These are phyloP conservation scores for Dicyrtoma fusca DNA, from an alignment of 2,888 invertebrate species.

Conservation along the genomic window DNA sequence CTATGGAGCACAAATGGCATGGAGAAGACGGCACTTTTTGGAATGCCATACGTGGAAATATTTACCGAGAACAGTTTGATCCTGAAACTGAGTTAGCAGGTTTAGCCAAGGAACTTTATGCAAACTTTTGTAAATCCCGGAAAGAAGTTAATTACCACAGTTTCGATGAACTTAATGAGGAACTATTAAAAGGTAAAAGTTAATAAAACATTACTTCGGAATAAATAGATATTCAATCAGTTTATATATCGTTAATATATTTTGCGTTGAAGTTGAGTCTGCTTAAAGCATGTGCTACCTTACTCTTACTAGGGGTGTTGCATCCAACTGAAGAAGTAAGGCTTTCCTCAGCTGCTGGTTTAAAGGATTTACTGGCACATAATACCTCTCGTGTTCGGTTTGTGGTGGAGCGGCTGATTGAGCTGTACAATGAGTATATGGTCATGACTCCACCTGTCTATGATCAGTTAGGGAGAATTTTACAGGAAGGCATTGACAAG, in stretches of 20 bases:
- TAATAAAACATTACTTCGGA: not conserved
- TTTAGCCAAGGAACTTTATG: slow-evolving; percentile 41
- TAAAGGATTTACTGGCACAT: slow-evolving; percentile 70
- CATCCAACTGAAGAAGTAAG: slow-evolving; percentile 83
- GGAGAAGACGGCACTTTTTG: slow-evolving; percentile 10
- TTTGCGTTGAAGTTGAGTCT: too few relatives aligned
- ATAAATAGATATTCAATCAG: too few relatives aligned
- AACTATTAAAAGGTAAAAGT: slow-evolving; percentile 30
- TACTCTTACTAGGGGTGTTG: slow-evolving; percentile 62
- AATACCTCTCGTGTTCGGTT: slow-evolving; percentile 63
- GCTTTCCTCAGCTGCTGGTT: slow-evolving; percentile 77
- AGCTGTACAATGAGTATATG: slow-evolving; percentile 75
- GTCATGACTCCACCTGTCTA: slow-evolving; percentile 80
- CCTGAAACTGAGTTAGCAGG: slow-evolving; percentile 43
- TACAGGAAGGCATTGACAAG: slow-evolving; percentile 81
- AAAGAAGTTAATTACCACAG: not conserved
- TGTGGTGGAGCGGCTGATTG: slow-evolving; percentile 69
- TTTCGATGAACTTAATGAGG: slow-evolving; percentile 35
- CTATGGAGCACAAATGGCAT: slow-evolving; percentile 15
- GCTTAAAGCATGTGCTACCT: too few relatives aligned
- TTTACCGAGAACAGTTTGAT: slow-evolving; percentile 50
- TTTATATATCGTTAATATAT: too few relatives aligned
- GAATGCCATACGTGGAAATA: slow-evolving; percentile 31
- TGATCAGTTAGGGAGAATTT: slow-evolving; percentile 89
- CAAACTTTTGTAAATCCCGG: slow-evolving; percentile 10